Evolutionary conservation across 2,113 vertebrate genomes (phyloP), one percentile per base, ranked within the genome.

Genomic region (Nannospalax galili): DNA sequence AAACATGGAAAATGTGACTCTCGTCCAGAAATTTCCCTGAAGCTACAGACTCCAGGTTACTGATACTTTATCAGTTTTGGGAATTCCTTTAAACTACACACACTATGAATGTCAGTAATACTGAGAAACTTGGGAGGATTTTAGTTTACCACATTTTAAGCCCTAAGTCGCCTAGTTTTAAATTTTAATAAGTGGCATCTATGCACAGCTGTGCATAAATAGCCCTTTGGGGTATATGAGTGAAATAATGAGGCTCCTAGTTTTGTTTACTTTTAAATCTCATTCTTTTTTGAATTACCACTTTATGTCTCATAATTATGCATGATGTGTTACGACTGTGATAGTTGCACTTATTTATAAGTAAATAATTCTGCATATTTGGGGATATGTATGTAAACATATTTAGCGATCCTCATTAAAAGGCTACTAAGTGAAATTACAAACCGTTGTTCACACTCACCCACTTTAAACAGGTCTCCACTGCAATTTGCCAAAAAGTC

Each of bases 271-370:
- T 65, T 95, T 95, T 79, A 82, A 86, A 70, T 84, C n/a, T 62
- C 82, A 60, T 79, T 42, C 35, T 89, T 93, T 85, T 69, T 64
- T 78, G 80, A 89, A 79, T 94, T 89, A 87, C 60, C n/a, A 72
- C 78, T 62, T 88, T 81, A 35, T 90, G 45, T 67, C 89, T 90
- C 85, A 42, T 79, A 82, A 86, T 80, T 92, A 67, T 75, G 7
- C 22, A 56, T 84, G 16, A 28, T 86, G 2, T 75, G 28, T 73
- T 77, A 70, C 56, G 24, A 48, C 20, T 84, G 8, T 72, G 80
- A 16, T 58, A 40, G 45, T 10, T 93, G 24, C 15, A 52, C 12
- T 64, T 90, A 86, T 37, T 65, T 90, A 37, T 60, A 88, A 80
- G 5, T 84, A 72, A 92, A 79, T 84, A 84, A 67, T 74, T 85